A percentile compares a stretch with the other conserved stretches of the same genome.
These are phyloP conservation scores for Halesus radiatus DNA, from an alignment of 1,140 invertebrate genomes.

Conservation along the genomic window DNA sequence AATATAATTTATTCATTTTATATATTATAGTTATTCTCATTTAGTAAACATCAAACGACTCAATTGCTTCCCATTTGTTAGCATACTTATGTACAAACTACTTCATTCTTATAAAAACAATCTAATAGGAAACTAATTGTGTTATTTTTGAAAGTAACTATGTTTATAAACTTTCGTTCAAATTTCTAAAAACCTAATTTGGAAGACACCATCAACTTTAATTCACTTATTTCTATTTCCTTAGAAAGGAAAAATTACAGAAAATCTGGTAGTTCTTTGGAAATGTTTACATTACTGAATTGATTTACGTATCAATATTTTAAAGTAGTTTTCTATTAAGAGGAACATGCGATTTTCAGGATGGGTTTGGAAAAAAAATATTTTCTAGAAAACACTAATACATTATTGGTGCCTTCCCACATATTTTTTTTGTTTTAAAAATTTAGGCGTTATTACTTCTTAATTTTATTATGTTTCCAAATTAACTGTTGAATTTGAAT, in stretches of 20 bases:
- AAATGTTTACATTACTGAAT: too few species aligned
- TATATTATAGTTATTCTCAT: background rate
- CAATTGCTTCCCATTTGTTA: slow-evolving; percentile 10
- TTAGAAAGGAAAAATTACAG: too few species aligned
- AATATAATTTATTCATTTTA: background rate
- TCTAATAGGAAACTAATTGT: background rate
- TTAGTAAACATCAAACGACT: slow-evolving; percentile 19
- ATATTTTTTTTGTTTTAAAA: background rate
- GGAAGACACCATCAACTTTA: slow-evolving; percentile 24
- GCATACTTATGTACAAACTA: slow-evolving; percentile 9
- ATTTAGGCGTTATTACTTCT: too few species aligned
- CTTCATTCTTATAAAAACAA: background rate
- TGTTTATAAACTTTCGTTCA: background rate
- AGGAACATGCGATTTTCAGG: too few species aligned
- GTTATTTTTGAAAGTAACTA: background rate
- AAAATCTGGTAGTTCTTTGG: too few species aligned
- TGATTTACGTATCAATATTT: too few species aligned
- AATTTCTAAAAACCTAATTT: slow-evolving; percentile 37
- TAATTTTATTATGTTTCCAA: background rate
- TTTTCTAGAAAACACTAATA: background rate
- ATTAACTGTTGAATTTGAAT: background rate
- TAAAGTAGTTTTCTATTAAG: too few species aligned
- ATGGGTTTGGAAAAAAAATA: background rate
- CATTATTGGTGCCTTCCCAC: slow-evolving; percentile 13
- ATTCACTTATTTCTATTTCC: too few species aligned